phyloP scores from a whole-genome alignment of 2,797 vertebrate genomes.

The Argyrosomus regius region DNA sequence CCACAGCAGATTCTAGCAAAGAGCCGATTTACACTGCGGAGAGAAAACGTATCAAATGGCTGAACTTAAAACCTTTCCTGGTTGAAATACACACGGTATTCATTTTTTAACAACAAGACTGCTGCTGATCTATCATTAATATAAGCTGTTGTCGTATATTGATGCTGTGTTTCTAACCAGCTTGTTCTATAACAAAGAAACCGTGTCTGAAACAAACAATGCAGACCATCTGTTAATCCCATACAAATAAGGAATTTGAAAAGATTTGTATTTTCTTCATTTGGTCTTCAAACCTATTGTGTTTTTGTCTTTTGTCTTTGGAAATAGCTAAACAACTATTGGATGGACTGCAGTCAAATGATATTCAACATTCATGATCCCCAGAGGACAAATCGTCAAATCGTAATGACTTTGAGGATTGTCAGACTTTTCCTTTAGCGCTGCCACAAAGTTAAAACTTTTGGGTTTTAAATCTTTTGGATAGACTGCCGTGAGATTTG shows the following conservation, averaged over 20 bases:
- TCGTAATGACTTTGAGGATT: background rate
- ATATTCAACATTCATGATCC: background rate
- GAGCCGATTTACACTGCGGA: slow-evolving; percentile 39
- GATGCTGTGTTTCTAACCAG: slow-evolving; percentile 26
- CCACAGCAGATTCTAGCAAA: slow-evolving; percentile 34
- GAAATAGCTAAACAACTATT: background rate
- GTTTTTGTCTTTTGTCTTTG: slow-evolving; percentile 2
- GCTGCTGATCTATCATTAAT: slow-evolving; percentile 40
- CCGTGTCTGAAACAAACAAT: slow-evolving; percentile 33
- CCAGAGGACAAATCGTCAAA: background rate
- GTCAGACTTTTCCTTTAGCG: background rate
- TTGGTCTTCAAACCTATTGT: background rate
- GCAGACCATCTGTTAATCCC: slow-evolving; percentile 19
- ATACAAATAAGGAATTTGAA: slow-evolving; percentile 1
- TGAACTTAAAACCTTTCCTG: slow-evolving; percentile 40
- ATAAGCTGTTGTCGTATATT: slow-evolving; percentile 22
- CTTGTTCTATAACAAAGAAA: slow-evolving; percentile 28
- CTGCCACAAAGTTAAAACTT: background rate
- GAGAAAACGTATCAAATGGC: slow-evolving; percentile 45
- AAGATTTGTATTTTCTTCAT: slow-evolving; percentile 2
- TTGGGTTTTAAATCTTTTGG: background rate
- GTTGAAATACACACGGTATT: slow-evolving; percentile 20
- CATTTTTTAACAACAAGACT: slow-evolving; percentile 19
- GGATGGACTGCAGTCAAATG: background rate
- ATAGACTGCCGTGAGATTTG: background rate